phyloP scores from a whole-genome alignment of 2,113 vertebrate species.

The Naja naja region DNA sequence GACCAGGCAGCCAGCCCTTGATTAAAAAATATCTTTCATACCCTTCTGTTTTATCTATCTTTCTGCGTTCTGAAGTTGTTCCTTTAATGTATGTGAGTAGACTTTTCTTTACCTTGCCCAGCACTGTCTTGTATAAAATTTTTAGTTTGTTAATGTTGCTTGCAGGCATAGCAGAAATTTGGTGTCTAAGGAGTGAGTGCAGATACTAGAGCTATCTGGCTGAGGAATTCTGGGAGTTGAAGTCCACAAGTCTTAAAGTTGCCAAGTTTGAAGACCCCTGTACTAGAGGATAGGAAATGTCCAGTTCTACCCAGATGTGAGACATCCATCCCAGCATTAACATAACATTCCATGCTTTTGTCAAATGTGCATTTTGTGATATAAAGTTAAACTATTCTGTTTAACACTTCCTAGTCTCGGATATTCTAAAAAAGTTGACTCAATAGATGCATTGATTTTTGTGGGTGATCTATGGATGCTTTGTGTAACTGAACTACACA shows the following conservation, averaged over 20 bases:
- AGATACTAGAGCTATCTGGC: neutral
- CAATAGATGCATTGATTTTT: neutral
- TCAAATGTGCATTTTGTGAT: neutral
- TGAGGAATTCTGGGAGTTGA: too few species aligned
- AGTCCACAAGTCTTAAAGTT: too few species aligned
- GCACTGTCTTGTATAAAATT: neutral
- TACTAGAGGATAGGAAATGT: neutral
- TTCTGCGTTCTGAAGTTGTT: neutral
- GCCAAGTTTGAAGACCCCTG: too few species aligned
- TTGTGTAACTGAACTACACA: neutral
- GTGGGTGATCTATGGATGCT: neutral
- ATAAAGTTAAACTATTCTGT: neutral
- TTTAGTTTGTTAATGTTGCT: neutral
- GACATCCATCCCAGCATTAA: neutral
- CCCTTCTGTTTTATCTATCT: neutral
- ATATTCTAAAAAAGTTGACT: neutral
- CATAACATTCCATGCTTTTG: neutral
- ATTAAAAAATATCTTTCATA: neutral
- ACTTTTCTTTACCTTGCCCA: neutral
- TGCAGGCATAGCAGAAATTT: neutral
- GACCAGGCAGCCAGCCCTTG: neutral
- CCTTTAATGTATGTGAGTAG: neutral
- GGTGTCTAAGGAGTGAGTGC: neutral
- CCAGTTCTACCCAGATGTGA: neutral
- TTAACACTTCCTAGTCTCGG: neutral